A percentile compares a stretch with the other conserved stretches of the same genome.
Evolutionary conservation across 1,140 invertebrate species (phyloP).

Genomic region (Reticulitermes speratus): DNA sequence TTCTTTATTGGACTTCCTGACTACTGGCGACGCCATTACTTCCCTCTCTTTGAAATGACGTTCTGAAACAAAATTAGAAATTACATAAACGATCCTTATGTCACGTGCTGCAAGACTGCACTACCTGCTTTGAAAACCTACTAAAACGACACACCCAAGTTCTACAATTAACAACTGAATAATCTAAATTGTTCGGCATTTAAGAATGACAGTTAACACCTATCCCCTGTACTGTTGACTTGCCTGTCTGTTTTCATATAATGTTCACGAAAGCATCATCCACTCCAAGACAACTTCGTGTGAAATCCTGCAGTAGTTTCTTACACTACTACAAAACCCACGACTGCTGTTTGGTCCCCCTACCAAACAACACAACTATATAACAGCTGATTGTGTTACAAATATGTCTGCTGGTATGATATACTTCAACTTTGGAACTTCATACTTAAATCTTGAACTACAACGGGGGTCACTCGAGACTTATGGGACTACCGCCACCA

Average conservation of each 20-base stretch:
- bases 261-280: not conserved
- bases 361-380: not conserved
- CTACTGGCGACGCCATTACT: not conserved
- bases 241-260: not conserved
- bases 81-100: not conserved
- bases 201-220: not conserved
- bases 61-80: constrained; percentile 20
- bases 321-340: not conserved
- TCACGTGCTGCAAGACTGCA: not conserved
- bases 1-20: constrained; percentile 34
- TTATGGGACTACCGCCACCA: not conserved
- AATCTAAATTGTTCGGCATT: not conserved
- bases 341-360: not conserved
- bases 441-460: not conserved
- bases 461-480: not conserved
- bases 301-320: not conserved
- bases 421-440: constrained; percentile 8
- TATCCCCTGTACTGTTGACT: not conserved
- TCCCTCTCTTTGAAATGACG: not conserved
- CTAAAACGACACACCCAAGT: not conserved
- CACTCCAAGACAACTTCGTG: not conserved
- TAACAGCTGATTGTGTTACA: not conserved
- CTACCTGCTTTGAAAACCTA: not conserved
- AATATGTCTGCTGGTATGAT: not conserved
- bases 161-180: not conserved